Percentiles rank a stretch among this genome's conserved stretches.
These are phyloP conservation scores for Penaeus monodon DNA, from an alignment of 2,888 invertebrate species.

Conservation along the genomic window DNA sequence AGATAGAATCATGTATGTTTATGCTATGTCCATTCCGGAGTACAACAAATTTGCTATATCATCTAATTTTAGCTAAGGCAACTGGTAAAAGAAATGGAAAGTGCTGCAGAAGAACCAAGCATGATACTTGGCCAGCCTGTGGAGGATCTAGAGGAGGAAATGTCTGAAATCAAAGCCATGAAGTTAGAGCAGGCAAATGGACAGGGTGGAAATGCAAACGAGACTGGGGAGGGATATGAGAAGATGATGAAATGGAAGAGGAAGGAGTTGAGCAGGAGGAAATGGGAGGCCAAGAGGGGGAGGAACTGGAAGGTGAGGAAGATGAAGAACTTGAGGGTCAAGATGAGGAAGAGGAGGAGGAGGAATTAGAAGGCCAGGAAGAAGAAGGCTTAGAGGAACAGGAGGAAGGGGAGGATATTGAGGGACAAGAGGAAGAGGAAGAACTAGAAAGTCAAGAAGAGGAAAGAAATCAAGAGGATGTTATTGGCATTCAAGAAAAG, in stretches of 20 bases:
- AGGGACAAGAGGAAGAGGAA: not conserved
- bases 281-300: constrained; percentile 34
- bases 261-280: constrained; percentile 31
- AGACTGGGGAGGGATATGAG: constrained; percentile 25
- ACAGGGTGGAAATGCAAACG: not conserved
- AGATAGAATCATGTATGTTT: constrained; percentile 64
- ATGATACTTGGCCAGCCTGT: too few species aligned
- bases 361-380: constrained; percentile 2
- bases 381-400: constrained; percentile 4
- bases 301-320: constrained; percentile 18
- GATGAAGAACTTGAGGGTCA: constrained; percentile 32
- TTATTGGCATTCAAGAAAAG: not conserved
- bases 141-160: too few species aligned
- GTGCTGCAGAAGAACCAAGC: constrained; percentile 22
- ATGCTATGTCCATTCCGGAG: constrained; percentile 65
- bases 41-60: constrained; percentile 64
- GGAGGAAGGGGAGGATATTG: constrained; percentile 3
- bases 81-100: constrained; percentile 60
- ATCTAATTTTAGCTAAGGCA: constrained; percentile 62
- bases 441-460: constrained; percentile 16
- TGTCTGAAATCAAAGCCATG: too few species aligned
- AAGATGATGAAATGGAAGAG: constrained; percentile 8
- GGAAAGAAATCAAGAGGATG: constrained; percentile 2
- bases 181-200: too few species aligned
- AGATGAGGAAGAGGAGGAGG: constrained; percentile 19